phyloP scores from a whole-genome alignment of 2,797 vertebrate genomes.

The Platalea minor region DNA sequence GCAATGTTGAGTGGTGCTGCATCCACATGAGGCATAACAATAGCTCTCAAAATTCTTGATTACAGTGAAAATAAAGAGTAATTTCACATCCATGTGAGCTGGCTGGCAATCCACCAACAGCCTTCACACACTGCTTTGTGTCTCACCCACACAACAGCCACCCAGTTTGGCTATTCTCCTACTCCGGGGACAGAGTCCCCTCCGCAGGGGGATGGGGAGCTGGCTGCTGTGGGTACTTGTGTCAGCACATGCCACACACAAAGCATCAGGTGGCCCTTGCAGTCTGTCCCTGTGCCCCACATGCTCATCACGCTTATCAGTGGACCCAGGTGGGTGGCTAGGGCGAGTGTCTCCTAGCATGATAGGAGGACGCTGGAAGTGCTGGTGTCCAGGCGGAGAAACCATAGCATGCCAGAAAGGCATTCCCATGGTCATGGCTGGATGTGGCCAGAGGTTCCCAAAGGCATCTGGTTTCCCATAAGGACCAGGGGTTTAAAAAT shows the following conservation, averaged over 20 bases:
- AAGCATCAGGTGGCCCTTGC: neutral
- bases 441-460: neutral
- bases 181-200: neutral
- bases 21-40: neutral
- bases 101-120: neutral
- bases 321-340: neutral
- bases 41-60: neutral
- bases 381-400: neutral
- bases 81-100: neutral
- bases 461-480: neutral
- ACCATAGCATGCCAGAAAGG: neutral
- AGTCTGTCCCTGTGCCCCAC: neutral
- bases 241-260: neutral
- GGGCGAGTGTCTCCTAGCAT: neutral
- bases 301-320: neutral
- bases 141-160: neutral
- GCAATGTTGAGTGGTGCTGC: neutral
- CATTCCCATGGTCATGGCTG: fast-evolving
- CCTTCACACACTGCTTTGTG: neutral
- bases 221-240: neutral
- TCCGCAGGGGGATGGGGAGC: neutral
- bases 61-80: neutral
- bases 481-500: neutral
- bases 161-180: neutral
- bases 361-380: neutral